Percentiles rank a stretch among this genome's conserved stretches.
Evolutionary conservation across 2,797 vertebrate species (phyloP).

Genomic region (Epinephelus coioides): DNA sequence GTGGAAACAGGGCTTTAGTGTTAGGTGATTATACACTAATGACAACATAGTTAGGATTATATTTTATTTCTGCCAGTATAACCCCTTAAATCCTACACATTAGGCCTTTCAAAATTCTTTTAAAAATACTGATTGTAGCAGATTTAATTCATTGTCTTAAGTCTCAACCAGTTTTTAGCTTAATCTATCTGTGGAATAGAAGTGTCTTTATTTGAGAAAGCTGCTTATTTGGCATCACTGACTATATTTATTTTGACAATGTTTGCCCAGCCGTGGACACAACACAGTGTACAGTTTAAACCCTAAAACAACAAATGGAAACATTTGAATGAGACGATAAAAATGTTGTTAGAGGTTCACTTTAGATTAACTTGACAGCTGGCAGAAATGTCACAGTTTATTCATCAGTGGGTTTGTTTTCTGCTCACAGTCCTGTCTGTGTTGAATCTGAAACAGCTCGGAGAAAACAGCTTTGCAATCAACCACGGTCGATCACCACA

Average conservation of each 20-base stretch:
- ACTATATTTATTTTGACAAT: no score
- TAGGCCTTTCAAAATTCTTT: no score
- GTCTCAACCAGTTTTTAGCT: no score
- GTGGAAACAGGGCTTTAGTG: no score
- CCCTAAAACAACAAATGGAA: neutral
- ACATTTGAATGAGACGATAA: neutral
- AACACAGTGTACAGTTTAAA: neutral
- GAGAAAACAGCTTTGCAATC: conserved; percentile 17
- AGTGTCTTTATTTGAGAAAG: neutral
- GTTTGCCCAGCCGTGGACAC: neutral
- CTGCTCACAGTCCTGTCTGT: neutral
- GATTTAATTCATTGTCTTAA: neutral
- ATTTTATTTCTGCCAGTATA: no score
- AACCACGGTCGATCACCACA: neutral
- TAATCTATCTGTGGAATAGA: neutral
- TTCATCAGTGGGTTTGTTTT: conserved; percentile 2
- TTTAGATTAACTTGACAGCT: conserved; percentile 1
- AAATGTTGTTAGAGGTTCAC: neutral
- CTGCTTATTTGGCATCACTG: neutral
- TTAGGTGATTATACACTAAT: no score
- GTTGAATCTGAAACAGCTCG: conserved; percentile 5
- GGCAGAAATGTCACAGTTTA: conserved; percentile 7
- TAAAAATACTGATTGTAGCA: no score
- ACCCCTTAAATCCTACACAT: no score
- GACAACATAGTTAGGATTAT: no score